Percentiles rank a stretch among this genome's conserved stretches.
Conservation (phyloP, 2,797 vertebrate genomes). For the Sebastes melanostomus region DNA sequence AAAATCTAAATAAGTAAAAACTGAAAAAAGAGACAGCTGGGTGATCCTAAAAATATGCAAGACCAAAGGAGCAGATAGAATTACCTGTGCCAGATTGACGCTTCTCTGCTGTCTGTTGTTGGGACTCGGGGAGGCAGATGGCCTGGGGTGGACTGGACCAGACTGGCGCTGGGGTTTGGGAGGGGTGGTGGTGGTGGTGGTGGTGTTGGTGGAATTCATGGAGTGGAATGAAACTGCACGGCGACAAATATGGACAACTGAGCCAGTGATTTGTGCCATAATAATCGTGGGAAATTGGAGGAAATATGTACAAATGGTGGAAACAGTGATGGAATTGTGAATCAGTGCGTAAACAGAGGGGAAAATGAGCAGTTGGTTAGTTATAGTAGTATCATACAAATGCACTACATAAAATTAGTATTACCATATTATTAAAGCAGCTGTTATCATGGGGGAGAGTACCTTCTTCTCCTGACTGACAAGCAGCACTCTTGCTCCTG, state of each 20-base stretch:
- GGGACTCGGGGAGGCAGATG: slow-evolving; percentile 43
- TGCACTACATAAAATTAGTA: not conserved
- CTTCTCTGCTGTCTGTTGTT: slow-evolving; percentile 50
- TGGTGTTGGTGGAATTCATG: slow-evolving; percentile 73
- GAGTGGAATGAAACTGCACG: slow-evolving; percentile 98
- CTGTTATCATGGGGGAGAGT: slow-evolving; percentile 58
- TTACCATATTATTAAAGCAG: not conserved
- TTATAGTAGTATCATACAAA: not conserved
- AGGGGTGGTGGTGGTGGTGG: slow-evolving; percentile 37
- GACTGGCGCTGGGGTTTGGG: slow-evolving; percentile 58
- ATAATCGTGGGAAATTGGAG: not conserved
- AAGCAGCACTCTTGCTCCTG: slow-evolving; percentile 92
- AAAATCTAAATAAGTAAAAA: not conserved
- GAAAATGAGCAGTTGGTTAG: slow-evolving; percentile 66
- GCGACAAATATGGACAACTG: slow-evolving; percentile 97
- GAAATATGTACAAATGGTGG: slow-evolving; percentile 12
- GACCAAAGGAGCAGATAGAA: not conserved
- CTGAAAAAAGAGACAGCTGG: not conserved
- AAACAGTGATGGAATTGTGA: slow-evolving; percentile 31
- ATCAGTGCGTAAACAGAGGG: slow-evolving; percentile 23
- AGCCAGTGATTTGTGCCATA: slow-evolving; percentile 43
- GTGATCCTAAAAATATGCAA: not conserved
- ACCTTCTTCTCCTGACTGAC: slow-evolving; percentile 90
- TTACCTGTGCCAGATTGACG: slow-evolving; percentile 65
- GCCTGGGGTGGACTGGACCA: slow-evolving; percentile 34